Percentiles rank a stretch among this genome's conserved stretches.
Conservation (phyloP, 2,113 vertebrate species). For the Archocentrus centrarchus region DNA sequence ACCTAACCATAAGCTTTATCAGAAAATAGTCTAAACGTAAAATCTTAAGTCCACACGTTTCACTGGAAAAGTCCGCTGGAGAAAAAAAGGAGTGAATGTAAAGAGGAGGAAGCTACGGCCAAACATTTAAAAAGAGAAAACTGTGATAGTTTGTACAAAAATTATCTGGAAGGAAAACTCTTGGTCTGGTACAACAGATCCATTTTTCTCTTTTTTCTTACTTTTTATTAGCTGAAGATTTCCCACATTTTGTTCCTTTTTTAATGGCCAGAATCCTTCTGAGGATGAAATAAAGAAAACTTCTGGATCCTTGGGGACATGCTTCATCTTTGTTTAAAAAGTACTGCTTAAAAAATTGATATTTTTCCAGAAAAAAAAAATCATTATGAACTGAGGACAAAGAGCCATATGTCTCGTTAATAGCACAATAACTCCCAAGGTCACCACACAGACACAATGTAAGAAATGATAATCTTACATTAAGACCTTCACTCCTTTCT, state of each 20-base stretch:
- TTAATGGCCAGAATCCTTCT: not conserved
- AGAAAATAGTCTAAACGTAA: not conserved
- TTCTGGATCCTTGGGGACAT: not conserved
- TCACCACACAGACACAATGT: not conserved
- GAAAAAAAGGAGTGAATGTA: not conserved
- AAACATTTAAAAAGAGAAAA: not conserved
- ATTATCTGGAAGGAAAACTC: not conserved
- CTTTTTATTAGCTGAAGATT: too few species aligned
- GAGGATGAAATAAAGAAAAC: not conserved
- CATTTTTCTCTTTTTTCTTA: not conserved
- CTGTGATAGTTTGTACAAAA: not conserved
- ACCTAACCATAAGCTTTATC: not conserved
- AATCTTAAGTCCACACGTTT: not conserved
- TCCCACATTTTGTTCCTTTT: accelerated
- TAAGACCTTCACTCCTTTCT: not conserved
- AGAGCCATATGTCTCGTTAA: not conserved
- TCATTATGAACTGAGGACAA: not conserved
- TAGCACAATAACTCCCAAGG: not conserved
- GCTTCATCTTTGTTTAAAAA: not conserved
- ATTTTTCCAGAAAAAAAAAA: not conserved
- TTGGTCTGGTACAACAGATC: not conserved
- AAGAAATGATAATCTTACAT: not conserved
- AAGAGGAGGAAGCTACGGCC: not conserved
- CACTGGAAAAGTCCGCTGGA: not conserved
- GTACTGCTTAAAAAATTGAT: not conserved